Base-by-base conservation (phyloP, 2,797 vertebrate species). In the Varecia variegata region DNA sequence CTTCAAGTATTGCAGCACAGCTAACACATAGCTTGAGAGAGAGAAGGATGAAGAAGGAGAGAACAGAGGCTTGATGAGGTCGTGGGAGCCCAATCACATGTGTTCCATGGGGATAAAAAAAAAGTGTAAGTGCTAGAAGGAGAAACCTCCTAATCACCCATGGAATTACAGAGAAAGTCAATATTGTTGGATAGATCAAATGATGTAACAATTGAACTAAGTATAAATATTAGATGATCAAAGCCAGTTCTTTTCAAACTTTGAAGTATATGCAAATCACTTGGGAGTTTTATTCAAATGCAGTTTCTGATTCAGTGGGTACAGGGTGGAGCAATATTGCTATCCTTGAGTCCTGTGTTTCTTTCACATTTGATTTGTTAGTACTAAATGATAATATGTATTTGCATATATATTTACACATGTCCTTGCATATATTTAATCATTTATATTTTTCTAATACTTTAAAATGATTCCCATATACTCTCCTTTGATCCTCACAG, bases 361-460 rank as follows among this genome's bases (percentile, higher is more conserved):
- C 35, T 76, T 94, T 95, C 38, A 90, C 40, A 87, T 95, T 90
- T 83, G 13, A 50, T 68, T 84, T 74, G 27, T 90, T 94, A 85
- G 45, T 92, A 68, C 30, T 45, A 79, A 86, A 35, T 89, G 20
- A 73, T 84, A 81, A 74, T 52, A 20, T 10, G 13, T 56, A 50
- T 68, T 40, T 56, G 20, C 25, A 38, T 60, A 82, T 56, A 40
- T 74, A 40, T 84, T 74, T 94, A 90, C 1, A 68, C 50, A 52
- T 67, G 27, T 77, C 45, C 38, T 83, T 77, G 3, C 9, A 43
- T 65, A 32, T 43, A 60, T 58, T 62, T 80, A 62, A 70, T 95
- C 13, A 86, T 58, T 81, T 81, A 77, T 23, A 77, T 81, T 70
- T 88, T 10, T 65, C 65, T 38, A 87, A 27, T 82, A 50, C 52